phyloP scores from a whole-genome alignment of 2,113 vertebrate genomes.

The Verasper variegatus region DNA sequence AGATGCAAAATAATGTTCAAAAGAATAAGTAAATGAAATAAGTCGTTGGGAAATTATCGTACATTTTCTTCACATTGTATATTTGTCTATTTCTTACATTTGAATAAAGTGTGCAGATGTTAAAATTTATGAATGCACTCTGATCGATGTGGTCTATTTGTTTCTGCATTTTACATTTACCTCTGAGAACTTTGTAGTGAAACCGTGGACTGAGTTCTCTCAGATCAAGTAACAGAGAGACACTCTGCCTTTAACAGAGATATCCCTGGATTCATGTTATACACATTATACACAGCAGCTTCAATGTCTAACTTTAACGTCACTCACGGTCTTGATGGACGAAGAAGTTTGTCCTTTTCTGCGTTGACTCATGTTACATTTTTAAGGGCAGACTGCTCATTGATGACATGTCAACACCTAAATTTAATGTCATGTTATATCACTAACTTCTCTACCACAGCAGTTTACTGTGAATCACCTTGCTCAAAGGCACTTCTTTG shows the following conservation, averaged over 20 bases:
- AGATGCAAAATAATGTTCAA: background rate
- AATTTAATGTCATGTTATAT: background rate
- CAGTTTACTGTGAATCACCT: background rate
- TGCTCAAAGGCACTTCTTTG: background rate
- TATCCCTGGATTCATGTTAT: background rate
- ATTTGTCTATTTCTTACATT: slow-evolving; percentile 1
- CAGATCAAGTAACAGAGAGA: background rate
- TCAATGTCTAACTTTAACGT: background rate
- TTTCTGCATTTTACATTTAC: slow-evolving; percentile 9
- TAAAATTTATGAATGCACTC: slow-evolving; percentile 26
- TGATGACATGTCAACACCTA: background rate
- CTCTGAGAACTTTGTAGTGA: slow-evolving; percentile 9
- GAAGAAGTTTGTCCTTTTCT: too few species aligned
- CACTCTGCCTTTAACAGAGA: slow-evolving; percentile 4
- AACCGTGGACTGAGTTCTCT: background rate
- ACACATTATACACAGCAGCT: background rate
- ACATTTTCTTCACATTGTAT: too few species aligned
- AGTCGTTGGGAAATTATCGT: too few species aligned
- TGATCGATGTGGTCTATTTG: slow-evolving; percentile 3
- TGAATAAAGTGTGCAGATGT: background rate
- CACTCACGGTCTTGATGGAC: background rate
- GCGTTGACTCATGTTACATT: background rate
- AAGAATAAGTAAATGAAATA: background rate
- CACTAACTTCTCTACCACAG: background rate
- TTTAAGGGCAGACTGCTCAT: background rate